Evolutionary conservation across 2,888 invertebrate species (phyloP).

Genomic region (Trissonchulus latispiculum): DNA sequence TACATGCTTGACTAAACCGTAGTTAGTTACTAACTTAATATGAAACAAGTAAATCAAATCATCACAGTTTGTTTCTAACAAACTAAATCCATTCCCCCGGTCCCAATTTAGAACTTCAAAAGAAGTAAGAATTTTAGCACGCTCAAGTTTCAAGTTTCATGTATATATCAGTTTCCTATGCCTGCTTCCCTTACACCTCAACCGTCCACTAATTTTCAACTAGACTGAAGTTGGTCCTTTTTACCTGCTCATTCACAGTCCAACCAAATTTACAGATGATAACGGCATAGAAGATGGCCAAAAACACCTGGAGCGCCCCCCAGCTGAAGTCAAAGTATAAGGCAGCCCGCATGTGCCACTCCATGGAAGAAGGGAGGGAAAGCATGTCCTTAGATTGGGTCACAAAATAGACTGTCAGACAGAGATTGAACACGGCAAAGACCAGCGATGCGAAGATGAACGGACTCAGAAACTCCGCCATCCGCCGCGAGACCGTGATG

Average conservation of each 20-base stretch:
- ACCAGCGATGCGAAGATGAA: slow-evolving; percentile 17
- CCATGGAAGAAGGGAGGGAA: background rate
- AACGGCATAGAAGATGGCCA: slow-evolving; percentile 10
- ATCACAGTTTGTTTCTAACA: too few relatives aligned
- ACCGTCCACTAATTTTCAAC: too few relatives aligned
- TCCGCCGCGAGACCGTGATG: background rate
- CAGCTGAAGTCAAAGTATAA: slow-evolving; percentile 35
- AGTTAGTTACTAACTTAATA: too few relatives aligned
- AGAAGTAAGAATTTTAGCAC: too few relatives aligned
- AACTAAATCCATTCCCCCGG: too few relatives aligned
- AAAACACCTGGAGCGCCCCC: slow-evolving; percentile 29
- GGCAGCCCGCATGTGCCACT: background rate
- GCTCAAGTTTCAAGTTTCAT: too few relatives aligned
- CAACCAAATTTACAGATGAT: slow-evolving; percentile 17
- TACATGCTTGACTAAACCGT: too few relatives aligned
- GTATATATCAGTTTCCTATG: too few relatives aligned
- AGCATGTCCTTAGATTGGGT: slow-evolving; percentile 7
- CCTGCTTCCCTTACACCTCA: too few relatives aligned
- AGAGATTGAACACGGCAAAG: slow-evolving; percentile 9
- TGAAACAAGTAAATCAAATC: too few relatives aligned
- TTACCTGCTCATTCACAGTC: slow-evolving; percentile 15
- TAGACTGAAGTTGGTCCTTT: background rate
- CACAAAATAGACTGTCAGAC: slow-evolving; percentile 17
- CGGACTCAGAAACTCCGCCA: slow-evolving; percentile 12
- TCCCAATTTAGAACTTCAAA: too few relatives aligned